Base-by-base conservation (phyloP, 2,113 vertebrate genomes). In the Saccopteryx bilineata region DNA sequence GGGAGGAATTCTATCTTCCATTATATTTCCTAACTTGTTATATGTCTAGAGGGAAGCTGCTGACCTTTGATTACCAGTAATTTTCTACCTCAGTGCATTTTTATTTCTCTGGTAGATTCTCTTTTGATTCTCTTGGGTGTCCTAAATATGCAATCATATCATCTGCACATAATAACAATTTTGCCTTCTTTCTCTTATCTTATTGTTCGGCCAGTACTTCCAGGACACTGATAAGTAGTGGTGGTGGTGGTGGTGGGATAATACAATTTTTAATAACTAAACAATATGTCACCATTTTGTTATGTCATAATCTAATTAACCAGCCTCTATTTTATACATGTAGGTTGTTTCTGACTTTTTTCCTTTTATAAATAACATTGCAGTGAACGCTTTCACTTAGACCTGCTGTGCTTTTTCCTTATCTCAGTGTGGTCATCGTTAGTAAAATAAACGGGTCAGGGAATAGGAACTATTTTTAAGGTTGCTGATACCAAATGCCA, bases 21-120 rank as follows among this genome's bases (percentile, higher is more conserved):
- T 92, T 83, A 2, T 58, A n/a, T 58, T 90, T 96, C 39, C 81
- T 79, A 31, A 76, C 61, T 63, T 39, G 11, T 33, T 92, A 23
- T 87, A 39, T 91, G 63, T 72, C 80, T 76, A 9, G 28, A 58
- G n/a, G 80, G 60, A 92, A 94, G 90, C 79, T 66, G 50, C 85
- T 87, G 72, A 39, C 69, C 80, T 96, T 90, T 90, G 65, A 75
- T 92, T 80, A 65, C 54, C 54, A 54, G 66, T 69, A 58, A 90
- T 87, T 65, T 81, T 87, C 85, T 50, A 75, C 60, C 58, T 95
- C 79, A 28, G 52, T 46, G 65, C 78, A 24, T 95, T 94, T 28
- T 89, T 85, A 31, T 39, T 90, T 54, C 85, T 81, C 74, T 28
- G 7, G 50, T 15, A 79, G 76, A 0, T 54, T 91, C 56, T 76